Base-by-base conservation (phyloP, 2,888 invertebrate genomes). In the Sesia apiformis region DNA sequence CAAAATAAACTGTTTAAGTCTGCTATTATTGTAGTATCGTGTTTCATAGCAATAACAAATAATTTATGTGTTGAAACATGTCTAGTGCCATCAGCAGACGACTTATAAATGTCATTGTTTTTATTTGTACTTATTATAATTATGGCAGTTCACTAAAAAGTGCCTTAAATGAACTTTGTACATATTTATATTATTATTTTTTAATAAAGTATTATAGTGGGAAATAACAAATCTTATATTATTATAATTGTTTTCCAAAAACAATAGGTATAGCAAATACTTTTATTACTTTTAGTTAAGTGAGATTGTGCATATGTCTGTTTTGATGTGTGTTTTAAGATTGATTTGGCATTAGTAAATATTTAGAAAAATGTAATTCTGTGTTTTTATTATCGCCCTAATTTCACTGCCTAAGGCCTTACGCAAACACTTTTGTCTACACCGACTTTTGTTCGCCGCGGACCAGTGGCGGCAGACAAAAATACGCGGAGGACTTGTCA, bases 281-380 rank as follows among this genome's bases (percentile, higher is more conserved):
- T 76, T 78, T 74, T 77, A 77, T 76, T 76, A 70, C 69, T 66
- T 67, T 74, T 84, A 84, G 79, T 8, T 78, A 88, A 79, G 88
- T 74, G 85, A 88, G 88, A 89, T 87, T 84, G 87, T 87, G 88
- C 86, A 87, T 87, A 87, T 85, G 88, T 88, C 84, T 86, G 88
- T 87, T 87, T 87, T 87, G 84, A 86, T 83, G 88, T 87, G 88
- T 88, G 88, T 85, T 78, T 23, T 85, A 84, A 81, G 86, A 87
- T 84, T 85, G 86, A 88, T 87, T 88, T 87, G 84, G 85, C 77
- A 86, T 84, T 85, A 88, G 88, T 87, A 89, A 87, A 89, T 85
- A 86, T 83, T 84, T 79, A 73, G 73, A 84, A 85, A 86, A 81
- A 70, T 60, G 56, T 61, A 55, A 46, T 40, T 52, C 53, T 57